phyloP scores from a whole-genome alignment of 2,888 invertebrate species.

The Camptogramma bilineatum region DNA sequence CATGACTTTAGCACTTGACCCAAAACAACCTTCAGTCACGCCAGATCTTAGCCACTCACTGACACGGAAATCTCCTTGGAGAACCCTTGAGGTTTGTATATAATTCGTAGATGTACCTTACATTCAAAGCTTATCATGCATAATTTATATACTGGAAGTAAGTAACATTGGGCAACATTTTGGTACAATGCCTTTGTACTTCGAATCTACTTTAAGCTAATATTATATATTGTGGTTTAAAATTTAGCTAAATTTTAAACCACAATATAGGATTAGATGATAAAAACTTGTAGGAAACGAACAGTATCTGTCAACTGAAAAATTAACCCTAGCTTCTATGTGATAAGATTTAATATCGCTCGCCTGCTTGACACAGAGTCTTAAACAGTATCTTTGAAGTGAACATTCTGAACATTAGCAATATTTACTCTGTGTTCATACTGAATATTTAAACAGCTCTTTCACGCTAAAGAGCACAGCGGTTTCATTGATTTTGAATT shows the following conservation, averaged over 20 bases:
- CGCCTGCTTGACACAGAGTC: neutral
- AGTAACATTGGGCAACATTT: neutral
- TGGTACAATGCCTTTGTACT: neutral
- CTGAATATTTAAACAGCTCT: conserved; percentile 43
- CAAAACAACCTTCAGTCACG: conserved; percentile 26
- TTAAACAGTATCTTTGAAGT: neutral
- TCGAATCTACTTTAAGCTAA: neutral
- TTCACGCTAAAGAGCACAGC: conserved; percentile 37
- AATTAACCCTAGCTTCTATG: neutral
- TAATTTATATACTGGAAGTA: neutral
- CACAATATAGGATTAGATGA: neutral
- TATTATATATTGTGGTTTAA: neutral
- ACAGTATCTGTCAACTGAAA: neutral
- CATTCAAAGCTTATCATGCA: conserved; percentile 6
- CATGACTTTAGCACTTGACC: conserved; percentile 37
- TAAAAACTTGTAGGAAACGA: neutral
- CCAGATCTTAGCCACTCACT: conserved; percentile 37
- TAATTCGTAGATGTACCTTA: neutral
- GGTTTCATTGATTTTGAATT: conserved; percentile 44
- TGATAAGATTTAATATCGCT: neutral
- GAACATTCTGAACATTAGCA: conserved; percentile 1
- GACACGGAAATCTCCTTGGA: conserved; percentile 37
- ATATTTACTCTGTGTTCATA: conserved; percentile 26
- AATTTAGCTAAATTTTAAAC: neutral
- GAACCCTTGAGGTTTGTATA: conserved; percentile 17